These are phyloP conservation scores for Champsocephalus esox DNA, from an alignment of 2,797 vertebrate species.

Conservation along the genomic window DNA sequence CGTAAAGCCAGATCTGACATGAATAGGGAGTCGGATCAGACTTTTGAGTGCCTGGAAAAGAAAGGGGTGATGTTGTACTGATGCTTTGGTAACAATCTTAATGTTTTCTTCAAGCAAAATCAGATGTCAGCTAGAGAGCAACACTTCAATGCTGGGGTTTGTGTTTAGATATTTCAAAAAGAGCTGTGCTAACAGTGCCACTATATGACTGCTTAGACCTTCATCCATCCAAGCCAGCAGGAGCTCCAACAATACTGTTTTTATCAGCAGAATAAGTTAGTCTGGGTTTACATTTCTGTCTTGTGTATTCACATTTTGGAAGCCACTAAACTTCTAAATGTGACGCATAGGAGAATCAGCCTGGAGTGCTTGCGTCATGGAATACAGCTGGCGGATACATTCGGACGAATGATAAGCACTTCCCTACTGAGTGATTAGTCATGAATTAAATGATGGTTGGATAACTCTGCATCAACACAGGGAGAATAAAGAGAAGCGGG, in stretches of 20 bases:
- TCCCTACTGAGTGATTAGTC: slow-evolving; percentile 29
- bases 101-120: background rate
- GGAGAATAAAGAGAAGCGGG: too few relatives aligned
- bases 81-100: background rate
- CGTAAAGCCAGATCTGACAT: background rate
- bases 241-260: background rate
- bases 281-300: background rate
- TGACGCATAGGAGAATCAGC: background rate
- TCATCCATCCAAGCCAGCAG: background rate
- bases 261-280: background rate
- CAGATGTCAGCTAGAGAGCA: background rate
- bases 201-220: background rate
- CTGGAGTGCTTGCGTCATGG: background rate
- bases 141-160: background rate
- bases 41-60: background rate
- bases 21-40: background rate
- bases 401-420: slow-evolving; percentile 28
- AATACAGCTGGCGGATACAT: background rate
- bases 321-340: background rate
- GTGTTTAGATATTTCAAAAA: slow-evolving; percentile 2
- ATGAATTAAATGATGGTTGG: slow-evolving; percentile 19
- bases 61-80: background rate
- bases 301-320: background rate
- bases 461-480: background rate
- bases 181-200: background rate